Base-by-base conservation (phyloP, 2,113 vertebrate genomes). In the Tichodroma muraria region DNA sequence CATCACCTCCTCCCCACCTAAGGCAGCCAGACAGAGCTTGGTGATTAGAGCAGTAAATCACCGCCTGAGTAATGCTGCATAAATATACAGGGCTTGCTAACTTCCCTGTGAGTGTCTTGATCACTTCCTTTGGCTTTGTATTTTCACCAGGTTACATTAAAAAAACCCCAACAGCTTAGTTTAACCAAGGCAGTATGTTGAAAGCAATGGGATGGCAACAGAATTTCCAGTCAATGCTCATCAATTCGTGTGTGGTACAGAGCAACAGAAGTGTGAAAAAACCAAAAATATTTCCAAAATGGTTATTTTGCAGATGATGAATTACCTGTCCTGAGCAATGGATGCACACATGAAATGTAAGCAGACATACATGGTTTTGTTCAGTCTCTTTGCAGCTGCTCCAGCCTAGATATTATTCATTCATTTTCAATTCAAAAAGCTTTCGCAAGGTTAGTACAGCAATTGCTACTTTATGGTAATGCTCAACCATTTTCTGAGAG, bases 41-140 rank as follows among this genome's bases (percentile, higher is more conserved):
- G 96, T 93, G 85, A 90, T 95, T 89, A 92, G 80, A 91, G 87
- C 72, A 71, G 92, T 96, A 98, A 98, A 98, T 97, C 97, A 98
- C 97, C 97, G 93, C 93, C 96, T 99, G 98, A 99, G 98, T 99
- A 98, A 99, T 60, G 21, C 72, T 88, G 82, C 72, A 92, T 83
- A 98, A 97, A 97, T 78, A 96, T 24, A 75, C 18, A 13, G 65
- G 61, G 85, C 65, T 90, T 93, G 92, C 4, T 3, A 80, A 68
- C 92, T 97, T 92, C 95, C 73, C 90, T 35, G 19, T 80, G 68
- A 82, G 81, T 50, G 94, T 80, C 85, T 82, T 63, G 52, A 68
- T 78, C 85, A 65, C 50, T 96, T 95, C 94, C 98, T 97, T 61
- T 21, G 63, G 93, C 96, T 96, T 85, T n/a, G 35, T 49, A 80